Base-by-base conservation (phyloP, 2,797 vertebrate species). In the Hylomyscus alleni region DNA sequence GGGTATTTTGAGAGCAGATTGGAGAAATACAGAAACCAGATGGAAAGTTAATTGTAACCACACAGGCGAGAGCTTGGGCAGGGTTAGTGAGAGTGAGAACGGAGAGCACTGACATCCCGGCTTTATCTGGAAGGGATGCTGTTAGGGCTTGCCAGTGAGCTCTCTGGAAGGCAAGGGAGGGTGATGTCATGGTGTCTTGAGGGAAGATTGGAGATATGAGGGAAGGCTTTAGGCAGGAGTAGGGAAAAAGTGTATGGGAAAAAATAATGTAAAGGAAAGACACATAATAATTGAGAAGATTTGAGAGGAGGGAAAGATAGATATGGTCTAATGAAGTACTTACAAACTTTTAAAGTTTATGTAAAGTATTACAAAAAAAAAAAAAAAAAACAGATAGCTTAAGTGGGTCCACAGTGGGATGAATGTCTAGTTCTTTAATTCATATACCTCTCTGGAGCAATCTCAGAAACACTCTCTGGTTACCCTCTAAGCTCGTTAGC, bases 191-290 rank as follows among this genome's bases (percentile, higher is more conserved):
- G 44, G 50, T n/a, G 26, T 69, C 80, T 84, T 86, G 40, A 76
- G 52, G 77, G 47, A 80, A 22, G 29, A 20, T 76, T 92, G 34
- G 8, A 91, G 26, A 5, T 95, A n/a, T 1, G 58, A 88, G 37
- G 62, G 44, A n/a, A 76, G 34, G 20, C 67, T 65, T 94, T 87
- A 37, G 24, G 12, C n/a, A 72, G 31, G 85, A 62, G 40, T 60
- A 56, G n/a, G 72, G 56, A 90, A 44, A 37, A 40, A 72, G n/a
- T 88, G 31, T 92, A 34, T 87, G 44, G 69, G 89, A 89, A 76
- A 72, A 91, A 34, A 50, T 56, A 93, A 73, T 87, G 26, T 22
- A 6, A 94, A 91, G 91, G 76, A 92, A 95, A 83, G 72, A 87
- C 91, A 87, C 91, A 17, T 56, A 80, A 37, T 67, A 72, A 76